Evolutionary conservation across 2,888 invertebrate species (phyloP).

Genomic region (Synanthedon formicaeformis): DNA sequence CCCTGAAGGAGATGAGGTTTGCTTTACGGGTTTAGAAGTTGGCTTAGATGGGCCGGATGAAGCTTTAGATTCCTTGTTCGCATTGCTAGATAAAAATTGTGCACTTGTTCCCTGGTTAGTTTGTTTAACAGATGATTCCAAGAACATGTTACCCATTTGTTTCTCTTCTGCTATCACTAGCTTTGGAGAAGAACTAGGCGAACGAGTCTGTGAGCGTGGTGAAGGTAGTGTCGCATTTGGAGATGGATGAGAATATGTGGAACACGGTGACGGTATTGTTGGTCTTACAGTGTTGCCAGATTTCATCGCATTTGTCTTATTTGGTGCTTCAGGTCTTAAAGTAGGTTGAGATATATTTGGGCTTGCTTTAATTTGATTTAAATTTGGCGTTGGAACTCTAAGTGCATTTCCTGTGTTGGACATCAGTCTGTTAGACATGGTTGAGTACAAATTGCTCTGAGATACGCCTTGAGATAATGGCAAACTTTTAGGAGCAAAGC

Average conservation of each 20-base stretch:
- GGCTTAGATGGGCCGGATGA: constrained; percentile 46
- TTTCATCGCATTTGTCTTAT: constrained; percentile 35
- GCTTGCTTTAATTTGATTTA: constrained; percentile 38
- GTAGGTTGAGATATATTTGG: constrained; percentile 22
- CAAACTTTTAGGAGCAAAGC: constrained; percentile 39
- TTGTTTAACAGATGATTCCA: constrained; percentile 46
- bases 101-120: constrained; percentile 56
- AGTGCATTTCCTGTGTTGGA: constrained; percentile 30
- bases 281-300: constrained; percentile 24
- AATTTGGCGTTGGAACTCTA: constrained; percentile 41
- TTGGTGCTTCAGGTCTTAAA: constrained; percentile 32
- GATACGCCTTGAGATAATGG: constrained; percentile 24
- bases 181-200: constrained; percentile 65
- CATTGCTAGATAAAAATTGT: constrained; percentile 38
- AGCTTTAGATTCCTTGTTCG: constrained; percentile 40
- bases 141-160: constrained; percentile 30
- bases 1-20: constrained; percentile 23
- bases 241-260: constrained; percentile 36
- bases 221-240: constrained; percentile 41
- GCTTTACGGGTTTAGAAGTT: constrained; percentile 38
- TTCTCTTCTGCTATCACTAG: constrained; percentile 65
- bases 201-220: constrained; percentile 58
- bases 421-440: constrained; percentile 34
- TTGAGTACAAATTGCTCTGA: constrained; percentile 40
- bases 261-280: constrained; percentile 21